These are phyloP conservation scores for Drosophila melanogaster DNA, from an alignment of 1,140 invertebrate species.

Conservation along the genomic window Release_6_plus_ISO1_MT NC_004354.4:2303501-2304000, in stretches of 20 bases:
- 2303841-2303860: conserved; percentile 40
- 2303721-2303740: conserved; percentile 1
- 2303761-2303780: conserved; percentile 63
- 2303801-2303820: conserved; percentile 44
- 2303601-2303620: conserved; percentile 12
- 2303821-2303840: conserved; percentile 24
- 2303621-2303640: conserved; percentile 33
- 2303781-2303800: conserved; percentile 70
- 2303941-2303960: conserved; percentile 8
- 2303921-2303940: conserved; percentile 11
- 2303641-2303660: conserved; percentile 24
- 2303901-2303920: conserved; percentile 1
- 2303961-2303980: conserved; percentile 39
- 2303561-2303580: neutral
- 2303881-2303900: conserved; percentile 68
- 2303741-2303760: conserved; percentile 67
- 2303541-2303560: no score
- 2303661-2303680: neutral
- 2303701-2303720: neutral
- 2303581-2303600: conserved; percentile 5
- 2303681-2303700: neutral
- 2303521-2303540: no score
- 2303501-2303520: neutral
- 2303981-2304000: conserved; percentile 51
- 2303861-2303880: conserved; percentile 78